A percentile compares a stretch with the other conserved stretches of the same genome.
Conservation (phyloP, 1,140 invertebrate genomes). For the Phortica variegata region DNA sequence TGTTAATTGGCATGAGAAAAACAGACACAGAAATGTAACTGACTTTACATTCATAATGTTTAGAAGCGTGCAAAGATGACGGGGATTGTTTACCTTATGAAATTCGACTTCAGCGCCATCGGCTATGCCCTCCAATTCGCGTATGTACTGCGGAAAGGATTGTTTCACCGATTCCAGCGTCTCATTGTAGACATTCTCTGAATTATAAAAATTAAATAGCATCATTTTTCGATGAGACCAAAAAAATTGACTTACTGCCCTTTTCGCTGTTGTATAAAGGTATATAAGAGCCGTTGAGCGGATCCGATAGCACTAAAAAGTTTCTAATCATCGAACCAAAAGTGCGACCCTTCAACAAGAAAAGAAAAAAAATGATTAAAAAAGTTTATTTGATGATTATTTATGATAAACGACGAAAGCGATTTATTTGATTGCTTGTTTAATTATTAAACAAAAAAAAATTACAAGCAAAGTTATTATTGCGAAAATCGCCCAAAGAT, state of each 20-base stretch:
- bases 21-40: too few relatives aligned
- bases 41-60: too few relatives aligned
- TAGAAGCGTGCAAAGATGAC: too few relatives aligned
- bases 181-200: conserved; percentile 68
- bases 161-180: conserved; percentile 67
- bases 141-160: conserved; percentile 78
- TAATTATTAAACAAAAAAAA: conserved; percentile 8
- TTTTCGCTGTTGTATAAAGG: conserved; percentile 68
- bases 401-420: too few relatives aligned
- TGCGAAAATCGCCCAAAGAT: too few relatives aligned
- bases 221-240: neutral
- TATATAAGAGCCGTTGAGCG: conserved; percentile 69
- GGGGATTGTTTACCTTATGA: conserved; percentile 72
- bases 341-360: conserved; percentile 71
- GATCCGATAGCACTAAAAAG: conserved; percentile 64
- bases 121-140: conserved; percentile 80
- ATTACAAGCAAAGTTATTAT: neutral
- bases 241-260: conserved; percentile 59
- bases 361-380: conserved; percentile 8
- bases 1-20: too few relatives aligned
- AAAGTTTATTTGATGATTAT: too few relatives aligned
- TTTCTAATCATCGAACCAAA: conserved; percentile 73
- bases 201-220: neutral
- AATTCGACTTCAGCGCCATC: conserved; percentile 81
- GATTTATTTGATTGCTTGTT: too few relatives aligned